These are phyloP conservation scores for Eurystomus gularis DNA, from an alignment of 2,113 vertebrate genomes.

Conservation along the genomic window DNA sequence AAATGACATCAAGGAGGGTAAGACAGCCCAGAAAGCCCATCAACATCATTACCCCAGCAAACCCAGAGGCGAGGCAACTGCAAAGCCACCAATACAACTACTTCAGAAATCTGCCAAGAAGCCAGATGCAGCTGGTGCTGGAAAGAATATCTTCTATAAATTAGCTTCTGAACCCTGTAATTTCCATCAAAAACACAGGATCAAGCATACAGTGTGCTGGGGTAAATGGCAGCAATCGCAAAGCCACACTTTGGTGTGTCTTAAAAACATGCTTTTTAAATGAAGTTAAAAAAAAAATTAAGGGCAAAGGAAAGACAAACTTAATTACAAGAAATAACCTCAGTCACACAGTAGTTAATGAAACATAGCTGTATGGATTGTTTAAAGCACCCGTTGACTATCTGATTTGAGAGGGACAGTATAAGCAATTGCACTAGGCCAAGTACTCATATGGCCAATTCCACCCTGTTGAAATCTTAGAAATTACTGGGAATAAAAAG, in stretches of 20 bases:
- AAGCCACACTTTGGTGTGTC: neutral
- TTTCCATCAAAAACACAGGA: constrained; percentile 18
- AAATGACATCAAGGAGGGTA: neutral
- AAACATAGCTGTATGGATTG: constrained; percentile 4
- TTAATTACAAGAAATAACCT: constrained; percentile 18
- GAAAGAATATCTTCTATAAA: constrained; percentile 3
- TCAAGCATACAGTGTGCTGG: neutral
- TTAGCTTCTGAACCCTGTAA: constrained; percentile 37
- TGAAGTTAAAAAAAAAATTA: neutral
- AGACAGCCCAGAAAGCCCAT: constrained; percentile 23
- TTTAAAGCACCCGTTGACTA: neutral
- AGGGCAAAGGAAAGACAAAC: neutral
- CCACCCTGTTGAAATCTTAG: neutral
- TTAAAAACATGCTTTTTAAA: neutral
- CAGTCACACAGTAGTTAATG: neutral
- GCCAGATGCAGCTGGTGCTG: neutral
- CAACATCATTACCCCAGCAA: neutral
- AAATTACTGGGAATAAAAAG: neutral
- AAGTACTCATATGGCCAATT: neutral
- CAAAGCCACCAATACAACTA: constrained; percentile 20
- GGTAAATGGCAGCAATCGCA: neutral
- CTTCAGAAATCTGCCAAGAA: constrained; percentile 22
- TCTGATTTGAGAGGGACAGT: neutral
- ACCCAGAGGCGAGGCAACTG: constrained; percentile 30
- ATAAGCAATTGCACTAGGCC: neutral